These are phyloP conservation scores for Drosophila bocki DNA, from an alignment of 1,140 invertebrate genomes.

Conservation along the genomic window DNA sequence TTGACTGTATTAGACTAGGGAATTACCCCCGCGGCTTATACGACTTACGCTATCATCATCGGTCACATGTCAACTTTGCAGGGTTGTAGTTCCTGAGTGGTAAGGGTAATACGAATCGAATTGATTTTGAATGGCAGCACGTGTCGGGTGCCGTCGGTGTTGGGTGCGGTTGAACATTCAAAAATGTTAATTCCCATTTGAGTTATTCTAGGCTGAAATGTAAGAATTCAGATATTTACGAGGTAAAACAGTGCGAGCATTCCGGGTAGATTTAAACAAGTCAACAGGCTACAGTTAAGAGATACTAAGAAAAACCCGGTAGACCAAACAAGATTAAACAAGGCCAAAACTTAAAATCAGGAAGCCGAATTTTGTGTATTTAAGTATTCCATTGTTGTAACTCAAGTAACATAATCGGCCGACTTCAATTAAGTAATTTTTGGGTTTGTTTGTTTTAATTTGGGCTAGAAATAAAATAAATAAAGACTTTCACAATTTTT, in stretches of 20 bases:
- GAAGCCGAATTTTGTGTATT: too few species aligned
- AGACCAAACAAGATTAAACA: background rate
- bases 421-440: background rate
- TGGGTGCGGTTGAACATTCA: slow-evolving; percentile 49
- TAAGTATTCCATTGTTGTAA: background rate
- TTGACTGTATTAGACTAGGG: slow-evolving; percentile 56
- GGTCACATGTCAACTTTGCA: slow-evolving; percentile 43
- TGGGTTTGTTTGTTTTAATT: too few species aligned
- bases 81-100: slow-evolving; percentile 14
- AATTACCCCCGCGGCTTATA: slow-evolving; percentile 43
- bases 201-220: background rate
- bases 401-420: background rate
- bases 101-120: slow-evolving; percentile 66
- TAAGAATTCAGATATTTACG: background rate
- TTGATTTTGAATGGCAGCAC: slow-evolving; percentile 80
- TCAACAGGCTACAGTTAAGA: background rate
- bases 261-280: background rate
- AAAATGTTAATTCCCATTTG: slow-evolving; percentile 43
- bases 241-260: background rate
- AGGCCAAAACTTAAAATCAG: too few species aligned
- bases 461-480: too few species aligned
- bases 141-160: slow-evolving; percentile 71
- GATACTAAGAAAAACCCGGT: too few species aligned
- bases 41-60: slow-evolving; percentile 38
- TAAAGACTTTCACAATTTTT: too few species aligned